A percentile compares a stretch with the other conserved stretches of the same genome.
These are phyloP conservation scores for Mallotus villosus DNA, from an alignment of 2,797 vertebrate genomes.

Conservation along the genomic window DNA sequence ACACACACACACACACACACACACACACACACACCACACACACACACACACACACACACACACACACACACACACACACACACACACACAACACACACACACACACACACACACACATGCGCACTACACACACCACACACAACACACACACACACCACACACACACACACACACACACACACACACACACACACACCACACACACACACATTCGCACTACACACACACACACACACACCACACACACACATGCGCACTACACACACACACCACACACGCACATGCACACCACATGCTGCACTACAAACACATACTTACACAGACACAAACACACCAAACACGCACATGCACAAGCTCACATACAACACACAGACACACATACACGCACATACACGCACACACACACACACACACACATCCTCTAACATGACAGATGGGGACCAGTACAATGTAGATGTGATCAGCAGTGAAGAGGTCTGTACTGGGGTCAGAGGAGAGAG, in stretches of 20 bases:
- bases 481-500: constrained; percentile 2
- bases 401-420: constrained; percentile 1
- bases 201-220: constrained; percentile 13
- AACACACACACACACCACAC: neutral
- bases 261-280: no score
- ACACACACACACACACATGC: neutral
- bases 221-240: no score
- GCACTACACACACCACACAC: no score
- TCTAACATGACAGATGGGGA: constrained; percentile 43
- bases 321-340: neutral
- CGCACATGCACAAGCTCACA: neutral
- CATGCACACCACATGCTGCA: no score
- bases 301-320: no score
- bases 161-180: constrained; percentile 13
- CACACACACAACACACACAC: neutral
- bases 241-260: no score
- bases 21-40: constrained; percentile 7
- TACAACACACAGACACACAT: neutral
- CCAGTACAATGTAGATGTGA: constrained; percentile 25
- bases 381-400: constrained; percentile 13
- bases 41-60: constrained; percentile 15
- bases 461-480: constrained; percentile 37
- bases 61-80: constrained; percentile 16
- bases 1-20: constrained; percentile 16
- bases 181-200: constrained; percentile 7